phyloP scores from a whole-genome alignment of 1,140 invertebrate species.

The Ridgeia piscesae region DNA sequence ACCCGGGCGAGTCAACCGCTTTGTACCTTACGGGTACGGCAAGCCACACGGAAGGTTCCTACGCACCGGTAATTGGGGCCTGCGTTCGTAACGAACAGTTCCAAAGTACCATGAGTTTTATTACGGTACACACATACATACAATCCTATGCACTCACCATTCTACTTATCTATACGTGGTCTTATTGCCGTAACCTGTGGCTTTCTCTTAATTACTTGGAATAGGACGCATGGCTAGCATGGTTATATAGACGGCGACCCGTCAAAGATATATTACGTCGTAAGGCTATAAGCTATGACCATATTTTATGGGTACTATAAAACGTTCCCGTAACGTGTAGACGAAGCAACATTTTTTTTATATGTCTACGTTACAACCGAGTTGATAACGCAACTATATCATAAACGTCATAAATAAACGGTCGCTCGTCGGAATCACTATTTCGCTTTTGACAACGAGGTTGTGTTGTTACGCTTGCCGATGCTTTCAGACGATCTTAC shows the following conservation, averaged over 20 bases:
- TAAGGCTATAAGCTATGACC: neutral
- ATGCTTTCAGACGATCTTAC: neutral
- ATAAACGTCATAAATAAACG: neutral
- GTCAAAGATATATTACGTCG: neutral
- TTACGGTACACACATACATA: too few relatives aligned
- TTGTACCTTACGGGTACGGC: too few relatives aligned
- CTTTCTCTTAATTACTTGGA: neutral
- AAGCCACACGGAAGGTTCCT: too few relatives aligned
- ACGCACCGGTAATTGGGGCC: too few relatives aligned
- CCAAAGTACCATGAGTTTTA: too few relatives aligned
- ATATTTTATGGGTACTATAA: neutral
- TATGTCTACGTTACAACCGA: neutral
- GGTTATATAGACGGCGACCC: neutral
- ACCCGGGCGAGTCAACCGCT: too few relatives aligned
- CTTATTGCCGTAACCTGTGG: neutral
- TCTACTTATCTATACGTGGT: neutral
- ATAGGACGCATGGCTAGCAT: neutral
- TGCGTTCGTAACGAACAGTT: too few relatives aligned
- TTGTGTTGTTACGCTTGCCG: too few relatives aligned
- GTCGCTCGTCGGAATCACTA: neutral
- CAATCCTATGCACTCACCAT: neutral
- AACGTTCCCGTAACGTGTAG: neutral
- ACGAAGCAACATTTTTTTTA: neutral
- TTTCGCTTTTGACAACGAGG: neutral
- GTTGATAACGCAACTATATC: neutral